These are phyloP conservation scores for Parazoanthus atlanticus DNA, from an alignment of 92 coral and sea anemone species.

Conservation along the genomic window DNA sequence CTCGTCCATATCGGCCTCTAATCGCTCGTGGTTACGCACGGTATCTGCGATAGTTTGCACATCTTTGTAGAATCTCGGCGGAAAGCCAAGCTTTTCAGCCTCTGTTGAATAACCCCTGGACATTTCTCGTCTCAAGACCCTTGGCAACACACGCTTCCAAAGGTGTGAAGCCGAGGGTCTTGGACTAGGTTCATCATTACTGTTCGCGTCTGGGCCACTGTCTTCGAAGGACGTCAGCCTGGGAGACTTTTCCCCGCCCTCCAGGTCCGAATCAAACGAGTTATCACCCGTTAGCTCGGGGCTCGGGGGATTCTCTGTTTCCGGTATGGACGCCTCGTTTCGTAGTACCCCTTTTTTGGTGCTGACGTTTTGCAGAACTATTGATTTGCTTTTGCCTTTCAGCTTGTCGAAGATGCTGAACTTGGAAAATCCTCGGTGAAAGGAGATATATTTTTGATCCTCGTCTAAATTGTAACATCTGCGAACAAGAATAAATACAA, in stretches of 20 bases:
- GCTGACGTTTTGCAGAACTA: conserved; percentile 28
- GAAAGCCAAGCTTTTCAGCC: conserved; percentile 1
- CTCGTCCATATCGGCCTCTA: conserved; percentile 49
- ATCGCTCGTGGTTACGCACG: conserved; percentile 41
- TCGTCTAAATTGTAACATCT: conserved; percentile 23
- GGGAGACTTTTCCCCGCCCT: conserved; percentile 22
- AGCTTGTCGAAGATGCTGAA: conserved; percentile 28
- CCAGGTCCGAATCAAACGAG: conserved; percentile 28
- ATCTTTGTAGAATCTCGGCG: conserved; percentile 33
- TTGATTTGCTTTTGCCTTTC: neutral
- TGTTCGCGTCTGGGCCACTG: conserved; percentile 1
- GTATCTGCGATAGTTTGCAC: conserved; percentile 32
- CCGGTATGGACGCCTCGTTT: conserved; percentile 4
- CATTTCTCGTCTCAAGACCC: conserved; percentile 9
- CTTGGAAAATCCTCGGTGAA: conserved; percentile 17
- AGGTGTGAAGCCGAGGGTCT: conserved; percentile 7
- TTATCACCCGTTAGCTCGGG: neutral
- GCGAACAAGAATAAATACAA: neutral
- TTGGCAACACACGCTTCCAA: conserved; percentile 35
- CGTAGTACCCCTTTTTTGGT: neutral
- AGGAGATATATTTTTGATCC: conserved; percentile 30
- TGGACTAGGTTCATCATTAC: neutral
- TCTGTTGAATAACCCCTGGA: conserved; percentile 2
- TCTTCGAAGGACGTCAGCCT: neutral
- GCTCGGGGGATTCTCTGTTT: neutral